Conservation (phyloP, 2,113 vertebrate species). For the Leptosomus discolor region DNA sequence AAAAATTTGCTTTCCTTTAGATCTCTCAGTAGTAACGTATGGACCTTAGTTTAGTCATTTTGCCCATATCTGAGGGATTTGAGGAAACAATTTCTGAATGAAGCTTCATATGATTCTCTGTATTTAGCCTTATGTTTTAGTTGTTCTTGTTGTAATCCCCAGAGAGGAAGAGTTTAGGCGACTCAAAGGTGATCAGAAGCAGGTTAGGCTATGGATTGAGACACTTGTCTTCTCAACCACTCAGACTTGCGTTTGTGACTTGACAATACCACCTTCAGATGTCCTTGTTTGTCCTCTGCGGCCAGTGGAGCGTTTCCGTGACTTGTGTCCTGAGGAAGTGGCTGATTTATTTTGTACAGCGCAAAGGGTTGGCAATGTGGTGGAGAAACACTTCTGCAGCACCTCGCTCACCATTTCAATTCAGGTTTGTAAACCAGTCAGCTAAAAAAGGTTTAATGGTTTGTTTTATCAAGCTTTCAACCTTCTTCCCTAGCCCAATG, state of each 20-base stretch:
- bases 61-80: background rate
- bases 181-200: background rate
- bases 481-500: background rate
- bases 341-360: constrained; percentile 80
- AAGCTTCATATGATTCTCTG: background rate
- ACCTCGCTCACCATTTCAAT: constrained; percentile 87
- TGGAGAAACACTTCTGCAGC: constrained; percentile 86
- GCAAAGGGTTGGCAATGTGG: constrained; percentile 80
- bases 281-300: constrained; percentile 88
- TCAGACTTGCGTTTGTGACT: constrained; percentile 56
- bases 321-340: constrained; percentile 84
- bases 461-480: background rate
- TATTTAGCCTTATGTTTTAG: background rate
- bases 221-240: background rate
- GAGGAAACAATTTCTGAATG: background rate
- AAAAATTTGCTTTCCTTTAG: background rate
- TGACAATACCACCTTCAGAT: constrained; percentile 75
- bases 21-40: background rate
- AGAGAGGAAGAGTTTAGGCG: background rate
- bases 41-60: background rate
- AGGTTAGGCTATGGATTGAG: background rate
- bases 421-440: constrained; percentile 74
- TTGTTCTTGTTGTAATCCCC: background rate
- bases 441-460: background rate
- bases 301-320: constrained; percentile 83